phyloP scores from a whole-genome alignment of 2,113 vertebrate species.

The Channa maculata region DNA sequence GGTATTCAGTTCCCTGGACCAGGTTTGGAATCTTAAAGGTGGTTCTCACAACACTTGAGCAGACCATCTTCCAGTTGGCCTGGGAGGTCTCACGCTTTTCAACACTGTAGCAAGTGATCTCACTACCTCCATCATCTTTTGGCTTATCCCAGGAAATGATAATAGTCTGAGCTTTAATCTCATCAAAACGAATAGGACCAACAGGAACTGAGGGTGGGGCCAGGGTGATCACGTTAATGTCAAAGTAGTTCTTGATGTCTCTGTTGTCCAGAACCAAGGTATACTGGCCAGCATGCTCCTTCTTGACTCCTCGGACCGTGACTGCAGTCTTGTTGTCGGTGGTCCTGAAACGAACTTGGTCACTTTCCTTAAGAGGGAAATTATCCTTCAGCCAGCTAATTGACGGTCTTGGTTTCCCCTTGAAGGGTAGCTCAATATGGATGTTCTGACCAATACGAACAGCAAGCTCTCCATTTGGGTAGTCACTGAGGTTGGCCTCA shows the following conservation, averaged over 20 bases:
- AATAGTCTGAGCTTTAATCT: slow-evolving; percentile 94
- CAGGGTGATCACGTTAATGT: slow-evolving; percentile 90
- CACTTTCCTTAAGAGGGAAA: slow-evolving; percentile 93
- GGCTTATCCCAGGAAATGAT: slow-evolving; percentile 95
- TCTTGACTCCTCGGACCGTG: slow-evolving; percentile 93
- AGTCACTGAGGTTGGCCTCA: slow-evolving; percentile 91
- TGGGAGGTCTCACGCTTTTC: slow-evolving; percentile 97
- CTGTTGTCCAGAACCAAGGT: slow-evolving; percentile 94
- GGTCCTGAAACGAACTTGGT: slow-evolving; percentile 92
- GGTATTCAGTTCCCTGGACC: slow-evolving; percentile 92
- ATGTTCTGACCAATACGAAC: slow-evolving; percentile 96
- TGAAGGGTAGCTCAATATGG: slow-evolving; percentile 93
- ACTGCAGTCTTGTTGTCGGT: slow-evolving; percentile 94
- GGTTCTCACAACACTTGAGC: slow-evolving; percentile 93
- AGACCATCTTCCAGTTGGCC: slow-evolving; percentile 97
- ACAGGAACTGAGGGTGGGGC: slow-evolving; percentile 93
- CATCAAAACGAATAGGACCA: slow-evolving; percentile 93
- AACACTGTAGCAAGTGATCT: slow-evolving; percentile 96
- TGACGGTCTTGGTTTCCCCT: slow-evolving; percentile 93
- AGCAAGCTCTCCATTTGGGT: slow-evolving; percentile 90
- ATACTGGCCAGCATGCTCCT: slow-evolving; percentile 95
- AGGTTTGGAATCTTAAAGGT: slow-evolving; percentile 96
- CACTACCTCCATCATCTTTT: slow-evolving; percentile 93
- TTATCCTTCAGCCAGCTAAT: slow-evolving; percentile 96
- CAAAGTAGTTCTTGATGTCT: slow-evolving; percentile 88